phyloP scores from a whole-genome alignment of 2,888 invertebrate species.

The Dromius quadrimaculatus region DNA sequence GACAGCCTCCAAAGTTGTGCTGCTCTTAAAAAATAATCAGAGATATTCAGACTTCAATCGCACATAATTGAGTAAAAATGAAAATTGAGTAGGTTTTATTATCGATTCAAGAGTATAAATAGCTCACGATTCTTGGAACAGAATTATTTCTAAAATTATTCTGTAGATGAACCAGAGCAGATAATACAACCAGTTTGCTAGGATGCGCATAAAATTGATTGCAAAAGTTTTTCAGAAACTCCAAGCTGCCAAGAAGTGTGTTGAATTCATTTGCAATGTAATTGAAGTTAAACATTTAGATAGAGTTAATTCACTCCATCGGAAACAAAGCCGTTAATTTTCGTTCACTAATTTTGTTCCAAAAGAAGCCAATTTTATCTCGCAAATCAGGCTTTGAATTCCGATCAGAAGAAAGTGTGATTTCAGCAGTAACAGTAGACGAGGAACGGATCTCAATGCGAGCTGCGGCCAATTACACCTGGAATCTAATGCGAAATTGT shows the following conservation, averaged over 20 bases:
- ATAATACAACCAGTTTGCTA: conserved; percentile 32
- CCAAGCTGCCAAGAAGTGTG: conserved; percentile 13
- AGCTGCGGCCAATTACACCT: conserved; percentile 39
- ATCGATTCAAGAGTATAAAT: too few relatives aligned
- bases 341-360: conserved; percentile 47
- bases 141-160: conserved; percentile 33
- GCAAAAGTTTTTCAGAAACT: conserved; percentile 31
- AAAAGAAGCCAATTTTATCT: conserved; percentile 49
- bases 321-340: conserved; percentile 49
- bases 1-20: too few relatives aligned
- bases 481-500: conserved; percentile 49
- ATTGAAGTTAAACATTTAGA: conserved; percentile 50
- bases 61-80: too few relatives aligned
- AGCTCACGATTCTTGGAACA: too few relatives aligned
- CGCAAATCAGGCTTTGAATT: conserved; percentile 41
- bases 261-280: conserved; percentile 20
- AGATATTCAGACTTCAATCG: too few relatives aligned
- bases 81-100: too few relatives aligned
- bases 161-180: conserved; percentile 19
- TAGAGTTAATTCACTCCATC: conserved; percentile 46
- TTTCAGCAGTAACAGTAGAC: conserved; percentile 30
- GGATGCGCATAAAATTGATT: conserved; percentile 37
- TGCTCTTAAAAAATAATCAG: too few relatives aligned
- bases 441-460: conserved; percentile 15
- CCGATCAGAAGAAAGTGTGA: conserved; percentile 29